phyloP scores from a whole-genome alignment of 2,797 vertebrate genomes.

The Macropodus opercularis region DNA sequence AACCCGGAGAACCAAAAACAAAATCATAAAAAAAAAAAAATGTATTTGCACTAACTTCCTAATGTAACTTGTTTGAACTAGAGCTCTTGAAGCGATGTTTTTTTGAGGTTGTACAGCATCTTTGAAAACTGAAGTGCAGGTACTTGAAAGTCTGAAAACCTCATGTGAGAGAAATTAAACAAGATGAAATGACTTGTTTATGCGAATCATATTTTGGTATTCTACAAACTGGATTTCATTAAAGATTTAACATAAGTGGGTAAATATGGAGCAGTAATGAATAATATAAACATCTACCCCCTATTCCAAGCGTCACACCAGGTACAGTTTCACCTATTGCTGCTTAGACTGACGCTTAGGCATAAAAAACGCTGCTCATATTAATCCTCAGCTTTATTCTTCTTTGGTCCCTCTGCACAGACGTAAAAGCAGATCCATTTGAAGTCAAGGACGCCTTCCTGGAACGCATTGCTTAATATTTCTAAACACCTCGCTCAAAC shows the following conservation, averaged over 20 bases:
- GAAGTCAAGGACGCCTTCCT: constrained; percentile 40
- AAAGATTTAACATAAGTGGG: constrained; percentile 1
- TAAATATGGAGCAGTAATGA: constrained; percentile 7
- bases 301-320: not conserved
- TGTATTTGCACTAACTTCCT: no score
- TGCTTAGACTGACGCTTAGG: no score
- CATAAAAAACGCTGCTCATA: not conserved
- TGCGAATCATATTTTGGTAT: constrained; percentile 2
- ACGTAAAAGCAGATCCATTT: constrained; percentile 12
- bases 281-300: not conserved
- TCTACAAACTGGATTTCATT: constrained; percentile 2
- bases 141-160: constrained; percentile 17
- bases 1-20: not conserved
- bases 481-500: constrained; percentile 18
- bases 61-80: not conserved
- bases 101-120: constrained; percentile 9
- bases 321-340: not conserved
- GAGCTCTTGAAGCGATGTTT: constrained; percentile 5
- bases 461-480: constrained; percentile 20
- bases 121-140: constrained; percentile 13
- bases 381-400: not conserved
- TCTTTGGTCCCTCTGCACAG: not conserved
- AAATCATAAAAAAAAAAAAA: not conserved
- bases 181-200: constrained; percentile 15
- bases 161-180: constrained; percentile 13